A percentile compares a stretch with the other conserved stretches of the same genome.
Conservation (phyloP, 2,888 invertebrate genomes). For the Tridacna crocea region DNA sequence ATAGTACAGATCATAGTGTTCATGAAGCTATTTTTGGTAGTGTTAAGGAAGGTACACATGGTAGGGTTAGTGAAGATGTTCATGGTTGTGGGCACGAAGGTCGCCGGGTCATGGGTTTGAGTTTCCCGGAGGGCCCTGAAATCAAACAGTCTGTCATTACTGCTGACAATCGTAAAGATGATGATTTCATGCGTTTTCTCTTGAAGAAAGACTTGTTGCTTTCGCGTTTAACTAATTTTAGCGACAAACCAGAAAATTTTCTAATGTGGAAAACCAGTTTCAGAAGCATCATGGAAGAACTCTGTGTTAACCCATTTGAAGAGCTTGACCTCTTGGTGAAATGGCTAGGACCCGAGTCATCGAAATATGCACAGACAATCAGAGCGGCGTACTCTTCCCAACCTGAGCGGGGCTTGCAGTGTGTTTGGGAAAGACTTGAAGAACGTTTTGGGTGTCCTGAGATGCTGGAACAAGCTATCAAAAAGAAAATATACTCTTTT, state of each 20-base stretch:
- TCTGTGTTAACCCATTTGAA: slow-evolving; percentile 27
- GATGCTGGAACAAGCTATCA: slow-evolving; percentile 7
- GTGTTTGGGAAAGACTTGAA: slow-evolving; percentile 33
- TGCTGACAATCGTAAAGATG: not conserved
- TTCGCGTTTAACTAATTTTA: slow-evolving; percentile 35
- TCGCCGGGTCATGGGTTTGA: not conserved
- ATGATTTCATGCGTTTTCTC: slow-evolving; percentile 26
- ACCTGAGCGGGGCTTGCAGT: slow-evolving; percentile 21
- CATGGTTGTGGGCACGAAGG: not conserved
- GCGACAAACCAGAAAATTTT: slow-evolving; percentile 32
- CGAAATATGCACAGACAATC: slow-evolving; percentile 30
- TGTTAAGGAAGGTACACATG: not conserved
- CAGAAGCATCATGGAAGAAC: slow-evolving; percentile 30
- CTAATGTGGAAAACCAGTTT: slow-evolving; percentile 39
- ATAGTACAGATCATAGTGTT: not conserved
- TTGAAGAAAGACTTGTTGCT: slow-evolving; percentile 40
- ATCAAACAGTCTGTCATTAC: no score
- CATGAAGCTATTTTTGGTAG: not conserved
- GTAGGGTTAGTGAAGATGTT: not conserved
- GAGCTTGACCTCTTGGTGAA: slow-evolving; percentile 32
- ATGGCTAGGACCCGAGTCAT: slow-evolving; percentile 28
- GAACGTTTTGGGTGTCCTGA: slow-evolving; percentile 48
- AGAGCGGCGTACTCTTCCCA: slow-evolving; percentile 17
- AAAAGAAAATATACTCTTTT: slow-evolving; percentile 23
- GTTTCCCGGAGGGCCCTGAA: not conserved